Percentiles rank a stretch among this genome's conserved stretches.
These are phyloP conservation scores for Notarius lentiginosus DNA, from an alignment of 2,113 vertebrate species.

Conservation along the genomic window DNA sequence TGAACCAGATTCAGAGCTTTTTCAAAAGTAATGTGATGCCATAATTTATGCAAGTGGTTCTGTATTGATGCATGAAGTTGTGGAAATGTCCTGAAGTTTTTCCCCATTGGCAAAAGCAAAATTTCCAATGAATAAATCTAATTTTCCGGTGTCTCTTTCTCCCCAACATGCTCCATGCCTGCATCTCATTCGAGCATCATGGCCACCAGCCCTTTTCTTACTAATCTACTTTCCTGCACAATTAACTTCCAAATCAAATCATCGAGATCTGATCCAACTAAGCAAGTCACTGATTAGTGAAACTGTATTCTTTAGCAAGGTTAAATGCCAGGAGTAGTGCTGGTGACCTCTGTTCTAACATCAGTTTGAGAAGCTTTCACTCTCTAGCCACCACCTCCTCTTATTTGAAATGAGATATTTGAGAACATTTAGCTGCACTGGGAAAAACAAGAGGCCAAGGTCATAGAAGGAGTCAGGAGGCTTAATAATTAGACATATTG, in stretches of 20 bases:
- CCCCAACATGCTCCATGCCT: conserved; percentile 26
- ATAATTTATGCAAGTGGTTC: not conserved
- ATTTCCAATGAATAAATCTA: conserved; percentile 52
- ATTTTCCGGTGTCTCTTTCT: conserved; percentile 48
- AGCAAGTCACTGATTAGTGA: not conserved
- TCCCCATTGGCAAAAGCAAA: conserved; percentile 42
- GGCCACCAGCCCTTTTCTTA: not conserved
- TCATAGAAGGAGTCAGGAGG: conserved; percentile 35
- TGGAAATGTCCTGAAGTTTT: conserved; percentile 39
- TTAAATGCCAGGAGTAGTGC: not conserved
- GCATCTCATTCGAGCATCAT: not conserved
- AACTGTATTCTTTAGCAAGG: not conserved
- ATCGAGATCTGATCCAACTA: not conserved
- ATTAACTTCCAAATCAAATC: not conserved
- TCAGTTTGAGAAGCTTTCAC: conserved; percentile 20
- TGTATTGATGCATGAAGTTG: conserved; percentile 5
- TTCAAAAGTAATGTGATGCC: not conserved
- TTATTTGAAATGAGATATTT: conserved; percentile 54
- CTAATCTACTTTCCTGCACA: not conserved
- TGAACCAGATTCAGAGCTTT: conserved; percentile 1
- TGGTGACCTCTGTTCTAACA: conserved; percentile 5
- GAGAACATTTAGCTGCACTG: conserved; percentile 41
- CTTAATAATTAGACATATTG: conserved; percentile 39
- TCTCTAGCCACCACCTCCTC: conserved; percentile 29
- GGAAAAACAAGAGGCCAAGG: conserved; percentile 40